Evolutionary conservation across 2,888 invertebrate genomes (phyloP), one percentile per base, ranked within the genome.

Genomic region (Xestia sexstrigata): DNA sequence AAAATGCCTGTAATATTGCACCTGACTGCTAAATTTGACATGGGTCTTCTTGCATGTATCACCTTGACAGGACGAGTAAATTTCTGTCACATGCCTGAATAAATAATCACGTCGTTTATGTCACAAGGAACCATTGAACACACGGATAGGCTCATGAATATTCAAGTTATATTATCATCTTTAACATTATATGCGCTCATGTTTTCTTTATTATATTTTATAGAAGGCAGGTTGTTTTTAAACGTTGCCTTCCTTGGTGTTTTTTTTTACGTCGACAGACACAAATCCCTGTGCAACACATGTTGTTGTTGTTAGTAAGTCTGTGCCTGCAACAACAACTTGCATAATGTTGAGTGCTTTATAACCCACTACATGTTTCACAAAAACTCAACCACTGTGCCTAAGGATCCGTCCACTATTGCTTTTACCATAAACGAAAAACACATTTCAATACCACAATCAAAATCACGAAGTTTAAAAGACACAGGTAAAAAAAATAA

Each of bases 21-120:
- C 95, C 95, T 95, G 94, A 85, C 90, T 88, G 84, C 90, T 90
- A 89, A 91, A 92, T 94, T 93, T 96, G 96, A 96, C 94, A 93
- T 90, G 95, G 96, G 96, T 95, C 93, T 93, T 91, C 94, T 93
- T 94, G 94, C 94, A 96, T 96, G 95, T 94, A 95, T 96, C 96
- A 96, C 89, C 90, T 91, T 93, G 95, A 96, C 95, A 91, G 94
- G 91, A 81, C 87, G 90, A 95, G 95, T 96, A 95, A 94, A 96
- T 96, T 94, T 93, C 94, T 94, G 94, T 93, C 94, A 88, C 81
- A 89, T 85, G 88, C 83, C 90, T 95, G 95, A 96, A 96, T 96
- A 95, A 95, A 93, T 95, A 94, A 96, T 95, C 90, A 85, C 89
- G 90, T 92, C 92, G 92, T 92, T 92, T 93, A 90, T 90, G 91